Evolutionary conservation across 2,888 invertebrate species (phyloP).

Genomic region (Latrodectus hesperus): DNA sequence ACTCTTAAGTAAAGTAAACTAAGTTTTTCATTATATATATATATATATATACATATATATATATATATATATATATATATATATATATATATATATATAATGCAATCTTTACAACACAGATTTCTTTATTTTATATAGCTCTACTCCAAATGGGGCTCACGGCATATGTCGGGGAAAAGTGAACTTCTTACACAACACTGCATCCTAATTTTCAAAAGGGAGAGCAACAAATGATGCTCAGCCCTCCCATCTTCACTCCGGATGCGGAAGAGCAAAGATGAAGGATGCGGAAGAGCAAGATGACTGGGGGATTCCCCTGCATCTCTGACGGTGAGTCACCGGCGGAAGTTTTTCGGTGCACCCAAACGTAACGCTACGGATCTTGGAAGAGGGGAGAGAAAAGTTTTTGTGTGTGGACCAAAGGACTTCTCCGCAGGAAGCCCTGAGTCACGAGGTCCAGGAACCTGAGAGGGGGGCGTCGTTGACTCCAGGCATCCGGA

Average conservation of each 20-base stretch:
- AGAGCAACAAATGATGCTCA: background rate
- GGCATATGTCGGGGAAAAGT: no score
- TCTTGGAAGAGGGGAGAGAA: slow-evolving; percentile 16
- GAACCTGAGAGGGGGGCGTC: slow-evolving; percentile 17
- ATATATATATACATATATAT: no score
- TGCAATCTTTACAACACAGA: no score
- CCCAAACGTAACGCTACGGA: slow-evolving; percentile 40
- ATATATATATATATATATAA: no score
- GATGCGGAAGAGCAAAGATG: slow-evolving; percentile 42
- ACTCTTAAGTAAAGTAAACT: no score
- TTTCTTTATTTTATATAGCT: no score
- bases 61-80: no score
- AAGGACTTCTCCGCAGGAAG: slow-evolving; percentile 40
- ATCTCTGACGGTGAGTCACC: slow-evolving; percentile 54
- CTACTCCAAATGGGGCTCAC: no score
- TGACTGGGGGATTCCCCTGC: slow-evolving; percentile 10
- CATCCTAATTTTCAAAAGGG: background rate
- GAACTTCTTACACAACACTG: no score
- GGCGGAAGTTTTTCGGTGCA: slow-evolving; percentile 62
- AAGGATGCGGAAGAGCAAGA: slow-evolving; percentile 18
- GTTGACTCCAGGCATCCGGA: slow-evolving; percentile 64
- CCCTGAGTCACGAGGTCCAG: background rate
- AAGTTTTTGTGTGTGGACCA: slow-evolving; percentile 42
- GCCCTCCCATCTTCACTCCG: slow-evolving; percentile 25
- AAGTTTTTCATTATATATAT: no score